Base-by-base conservation (phyloP, 2,797 vertebrate genomes). In the Sternarchorhynchus goeldii region DNA sequence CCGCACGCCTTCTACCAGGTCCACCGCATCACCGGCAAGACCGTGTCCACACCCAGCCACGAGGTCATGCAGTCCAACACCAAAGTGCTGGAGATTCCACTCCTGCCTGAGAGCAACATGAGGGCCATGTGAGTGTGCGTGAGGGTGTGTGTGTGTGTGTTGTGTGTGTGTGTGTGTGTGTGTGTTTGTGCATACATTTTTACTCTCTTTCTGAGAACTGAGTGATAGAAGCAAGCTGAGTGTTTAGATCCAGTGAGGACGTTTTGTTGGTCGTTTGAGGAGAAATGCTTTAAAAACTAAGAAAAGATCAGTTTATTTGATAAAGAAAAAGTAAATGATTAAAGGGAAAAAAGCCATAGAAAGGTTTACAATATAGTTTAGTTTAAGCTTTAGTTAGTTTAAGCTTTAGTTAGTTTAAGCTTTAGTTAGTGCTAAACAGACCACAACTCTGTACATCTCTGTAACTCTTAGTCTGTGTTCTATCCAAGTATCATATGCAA, bases 1-100 rank as follows among this genome's bases (percentile, higher is more conserved):
- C 98, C 98, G 29, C 97, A 99, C 73, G 97, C 98, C 88, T 99
- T 99, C 94, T 99, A 99, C 93, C 98, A 99, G 93, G 98, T 99
- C 79, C 98, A 99, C 87, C 95, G 97, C 53, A 99, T 99, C 94
- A 99, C 98, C 0, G 98, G 98, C 81, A 99, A 99, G 92, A 99
- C 98, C 0, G 98, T 99, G 83, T 98, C 97, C 81, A 99, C 97
- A 41, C 95, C 95, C 91, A 99, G 97, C 92, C 97, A 98, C 0
- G 98, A 99, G 92, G 95, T 94, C 81, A 90, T 98, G 88, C 94
- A 98, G 90, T 95, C 94, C 86, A 98, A 96, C 93, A 99, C 97
- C 94, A 99, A 99, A 91, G 93, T 99, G 81, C 92, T 99, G 90
- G 98, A 99, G 92, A 98, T 99, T 81, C 91, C 93, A 0, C 88